Conservation (phyloP, 2,113 vertebrate species). For the Paralichthys olivaceus region DNA sequence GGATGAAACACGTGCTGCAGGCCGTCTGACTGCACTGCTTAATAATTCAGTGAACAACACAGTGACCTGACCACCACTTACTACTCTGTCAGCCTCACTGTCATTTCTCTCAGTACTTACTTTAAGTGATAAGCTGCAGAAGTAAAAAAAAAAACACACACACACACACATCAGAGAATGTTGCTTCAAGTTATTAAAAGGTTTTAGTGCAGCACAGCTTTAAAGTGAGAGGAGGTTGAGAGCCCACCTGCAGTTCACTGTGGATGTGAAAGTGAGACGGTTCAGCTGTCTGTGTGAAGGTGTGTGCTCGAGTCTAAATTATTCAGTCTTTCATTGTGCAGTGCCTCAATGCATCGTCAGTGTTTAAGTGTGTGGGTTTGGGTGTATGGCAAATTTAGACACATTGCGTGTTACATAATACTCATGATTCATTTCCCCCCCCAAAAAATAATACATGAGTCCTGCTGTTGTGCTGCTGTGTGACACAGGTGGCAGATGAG, state of each 20-base stretch:
- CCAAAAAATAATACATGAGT: background rate
- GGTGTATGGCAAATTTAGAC: constrained; percentile 14
- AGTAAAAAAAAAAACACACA: background rate
- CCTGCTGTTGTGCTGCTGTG: constrained; percentile 12
- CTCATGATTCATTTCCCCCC: background rate
- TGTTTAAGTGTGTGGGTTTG: constrained; percentile 3
- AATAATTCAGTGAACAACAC: constrained; percentile 69
- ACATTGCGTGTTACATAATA: constrained; percentile 41
- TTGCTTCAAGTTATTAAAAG: background rate
- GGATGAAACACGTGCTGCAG: constrained; percentile 23
- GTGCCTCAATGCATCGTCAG: constrained; percentile 23
- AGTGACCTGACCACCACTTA: constrained; percentile 36
- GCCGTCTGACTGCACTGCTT: constrained; percentile 31
- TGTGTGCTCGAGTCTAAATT: constrained; percentile 60
- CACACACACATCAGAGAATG: background rate
- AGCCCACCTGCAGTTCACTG: constrained; percentile 36
- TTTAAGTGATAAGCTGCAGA: constrained; percentile 1
- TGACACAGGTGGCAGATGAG: constrained; percentile 17
- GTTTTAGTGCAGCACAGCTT: constrained; percentile 1
- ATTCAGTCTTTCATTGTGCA: constrained; percentile 57
- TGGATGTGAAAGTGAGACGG: constrained; percentile 45
- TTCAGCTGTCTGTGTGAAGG: constrained; percentile 38
- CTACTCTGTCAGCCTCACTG: constrained; percentile 8
- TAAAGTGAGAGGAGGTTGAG: constrained; percentile 2
- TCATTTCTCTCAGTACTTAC: background rate